Evolutionary conservation across 2,113 vertebrate genomes (phyloP).

Genomic region (Psittacula cyanocephala): DNA sequence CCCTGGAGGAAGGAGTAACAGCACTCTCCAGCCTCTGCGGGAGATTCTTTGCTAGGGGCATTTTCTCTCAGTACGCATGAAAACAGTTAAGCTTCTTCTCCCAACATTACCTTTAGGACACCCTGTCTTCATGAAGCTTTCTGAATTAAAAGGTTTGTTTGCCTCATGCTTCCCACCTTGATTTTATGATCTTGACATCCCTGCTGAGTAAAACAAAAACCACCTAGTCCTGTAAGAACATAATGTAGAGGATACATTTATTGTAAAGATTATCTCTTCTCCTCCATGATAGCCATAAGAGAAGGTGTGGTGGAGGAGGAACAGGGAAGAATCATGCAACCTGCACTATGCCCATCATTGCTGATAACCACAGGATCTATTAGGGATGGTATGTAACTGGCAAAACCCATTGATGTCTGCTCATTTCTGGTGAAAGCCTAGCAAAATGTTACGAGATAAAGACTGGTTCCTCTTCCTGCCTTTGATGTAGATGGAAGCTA

Average conservation of each 20-base stretch:
- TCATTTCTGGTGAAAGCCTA: not conserved
- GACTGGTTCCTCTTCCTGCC: not conserved
- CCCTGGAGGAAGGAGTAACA: not conserved
- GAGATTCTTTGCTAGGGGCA: not conserved
- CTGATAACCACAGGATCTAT: not conserved
- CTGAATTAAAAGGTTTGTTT: not conserved
- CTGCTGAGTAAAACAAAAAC: not conserved
- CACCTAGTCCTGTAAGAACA: not conserved
- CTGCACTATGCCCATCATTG: not conserved
- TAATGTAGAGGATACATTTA: not conserved
- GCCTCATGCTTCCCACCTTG: not conserved
- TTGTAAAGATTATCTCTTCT: not conserved
- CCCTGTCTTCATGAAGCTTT: not conserved
- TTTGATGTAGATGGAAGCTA: not conserved
- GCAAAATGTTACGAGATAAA: not conserved
- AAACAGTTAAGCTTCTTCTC: not conserved
- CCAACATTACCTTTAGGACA: not conserved
- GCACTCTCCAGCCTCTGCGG: not conserved
- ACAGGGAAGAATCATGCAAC: not conserved
- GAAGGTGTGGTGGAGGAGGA: not conserved
- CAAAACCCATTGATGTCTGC: not conserved
- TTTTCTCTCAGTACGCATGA: not conserved
- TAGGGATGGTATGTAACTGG: not conserved
- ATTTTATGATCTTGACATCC: not conserved
- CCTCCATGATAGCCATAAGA: not conserved